Base-by-base conservation (phyloP, 1,140 invertebrate genomes). In the Prorops nasuta region DNA sequence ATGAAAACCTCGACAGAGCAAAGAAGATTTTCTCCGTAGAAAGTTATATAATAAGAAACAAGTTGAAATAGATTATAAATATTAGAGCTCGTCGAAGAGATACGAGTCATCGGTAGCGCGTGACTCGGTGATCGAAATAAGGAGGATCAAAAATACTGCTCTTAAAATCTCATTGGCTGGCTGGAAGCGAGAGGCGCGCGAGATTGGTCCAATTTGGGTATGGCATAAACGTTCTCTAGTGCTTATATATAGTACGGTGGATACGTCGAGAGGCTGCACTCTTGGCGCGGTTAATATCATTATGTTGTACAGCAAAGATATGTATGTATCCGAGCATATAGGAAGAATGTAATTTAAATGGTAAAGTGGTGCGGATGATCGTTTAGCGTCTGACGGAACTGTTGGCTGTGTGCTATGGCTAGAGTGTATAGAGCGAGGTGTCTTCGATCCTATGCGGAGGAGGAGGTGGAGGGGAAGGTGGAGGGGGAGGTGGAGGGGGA, bases 281-380 rank as follows among this genome's bases (percentile, higher is more conserved):
- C 35, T 44, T 36, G 24, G 31, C 12, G 37, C 28, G 50, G 55
- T 55, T 45, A 57, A 43, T 48, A 53, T 46, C 38, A n/a, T n/a
- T n/a, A n/a, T n/a, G n/a, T n/a, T n/a, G n/a, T n/a, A n/a, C n/a
- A n/a, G n/a, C n/a, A n/a, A n/a, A n/a, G n/a, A n/a, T n/a, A n/a
- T n/a, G n/a, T n/a, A n/a, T n/a, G n/a, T n/a, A n/a, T n/a, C n/a
- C n/a, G n/a, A n/a, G n/a, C n/a, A n/a, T n/a, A n/a, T n/a, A n/a
- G n/a, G n/a, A n/a, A n/a, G n/a, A n/a, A n/a, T n/a, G n/a, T n/a
- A 24, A 45, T 45, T 24, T 51, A 39, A 55, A 42, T 55, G 36
- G 24, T 20, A 14, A n/a, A 17, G 22, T n/a, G 44, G 3, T 6
- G 6, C 3, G 9, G 1, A 15, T 0, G 12, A 44, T 42, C 20